phyloP scores from a whole-genome alignment of 1,140 invertebrate species.

The Drosophila pseudoananassae region DNA sequence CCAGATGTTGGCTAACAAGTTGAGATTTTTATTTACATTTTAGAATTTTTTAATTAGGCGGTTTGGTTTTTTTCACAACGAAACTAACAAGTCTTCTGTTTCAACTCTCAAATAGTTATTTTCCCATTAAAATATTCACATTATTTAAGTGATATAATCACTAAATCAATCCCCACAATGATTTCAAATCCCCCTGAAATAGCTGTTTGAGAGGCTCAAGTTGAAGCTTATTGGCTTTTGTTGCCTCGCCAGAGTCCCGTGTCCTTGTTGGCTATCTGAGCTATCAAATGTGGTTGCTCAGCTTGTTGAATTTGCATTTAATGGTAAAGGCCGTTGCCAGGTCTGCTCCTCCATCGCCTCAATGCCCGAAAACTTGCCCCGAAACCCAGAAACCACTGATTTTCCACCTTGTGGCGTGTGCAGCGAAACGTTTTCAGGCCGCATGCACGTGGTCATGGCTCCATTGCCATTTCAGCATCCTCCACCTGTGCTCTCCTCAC shows the following conservation, averaged over 20 bases:
- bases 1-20: not conserved
- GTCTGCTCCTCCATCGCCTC: not conserved
- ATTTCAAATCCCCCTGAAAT: not conserved
- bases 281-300: conserved; percentile 34
- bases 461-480: conserved; percentile 6
- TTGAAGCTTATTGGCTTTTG: conserved; percentile 39
- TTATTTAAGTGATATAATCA: too few species aligned
- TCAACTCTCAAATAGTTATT: too few species aligned
- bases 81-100: too few species aligned
- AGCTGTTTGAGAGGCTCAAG: conserved; percentile 13
- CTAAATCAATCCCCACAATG: too few species aligned
- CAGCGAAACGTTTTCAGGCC: conserved; percentile 45
- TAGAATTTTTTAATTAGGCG: not conserved
- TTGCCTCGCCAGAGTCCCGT: conserved; percentile 2
- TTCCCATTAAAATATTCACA: too few species aligned
- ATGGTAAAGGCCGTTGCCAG: conserved; percentile 18
- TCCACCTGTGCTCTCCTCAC: not conserved
- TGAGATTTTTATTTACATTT: not conserved
- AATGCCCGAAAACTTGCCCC: not conserved
- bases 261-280: conserved; percentile 16
- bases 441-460: conserved; percentile 53
- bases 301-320: conserved; percentile 58
- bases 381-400: conserved; percentile 2
- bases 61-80: not conserved
- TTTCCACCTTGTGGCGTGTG: conserved; percentile 40